These are phyloP conservation scores for Ephialtes manifestator DNA, from an alignment of 2,888 invertebrate genomes.

Conservation along the genomic window DNA sequence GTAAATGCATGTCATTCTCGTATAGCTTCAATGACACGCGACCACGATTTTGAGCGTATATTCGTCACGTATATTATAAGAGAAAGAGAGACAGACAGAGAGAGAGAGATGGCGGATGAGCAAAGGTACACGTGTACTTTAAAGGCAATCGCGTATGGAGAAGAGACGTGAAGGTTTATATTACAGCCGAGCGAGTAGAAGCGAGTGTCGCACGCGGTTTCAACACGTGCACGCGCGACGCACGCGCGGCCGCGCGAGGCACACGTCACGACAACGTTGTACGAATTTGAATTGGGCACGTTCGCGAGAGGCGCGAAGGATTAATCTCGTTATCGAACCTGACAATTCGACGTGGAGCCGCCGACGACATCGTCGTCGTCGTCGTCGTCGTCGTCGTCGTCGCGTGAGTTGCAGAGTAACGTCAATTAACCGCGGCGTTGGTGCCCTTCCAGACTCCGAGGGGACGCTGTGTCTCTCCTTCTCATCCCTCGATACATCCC, in stretches of 20 bases:
- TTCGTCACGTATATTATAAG: constrained; percentile 25
- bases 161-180: constrained; percentile 17
- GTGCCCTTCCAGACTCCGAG: constrained; percentile 53
- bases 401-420: constrained; percentile 54
- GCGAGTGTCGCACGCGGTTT: constrained; percentile 63
- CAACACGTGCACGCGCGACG: constrained; percentile 32
- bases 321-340: constrained; percentile 71
- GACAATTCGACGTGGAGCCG: constrained; percentile 65
- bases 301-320: constrained; percentile 67
- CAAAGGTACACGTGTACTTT: constrained; percentile 58
- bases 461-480: constrained; percentile 35
- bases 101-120: background rate
- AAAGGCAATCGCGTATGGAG: constrained; percentile 25
- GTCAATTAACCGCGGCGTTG: constrained; percentile 62
- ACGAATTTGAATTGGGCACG: constrained; percentile 75
- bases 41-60: constrained; percentile 35
- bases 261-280: constrained; percentile 35
- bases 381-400: constrained; percentile 56
- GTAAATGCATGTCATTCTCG: constrained; percentile 28
- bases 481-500: constrained; percentile 31
- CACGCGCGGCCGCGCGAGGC: constrained; percentile 11
- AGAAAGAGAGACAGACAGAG: background rate
- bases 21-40: constrained; percentile 37
- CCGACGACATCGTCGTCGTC: constrained; percentile 56
- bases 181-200: background rate